Conservation (phyloP, 2,797 vertebrate genomes). For the Neosilurus mollespiculum region DNA sequence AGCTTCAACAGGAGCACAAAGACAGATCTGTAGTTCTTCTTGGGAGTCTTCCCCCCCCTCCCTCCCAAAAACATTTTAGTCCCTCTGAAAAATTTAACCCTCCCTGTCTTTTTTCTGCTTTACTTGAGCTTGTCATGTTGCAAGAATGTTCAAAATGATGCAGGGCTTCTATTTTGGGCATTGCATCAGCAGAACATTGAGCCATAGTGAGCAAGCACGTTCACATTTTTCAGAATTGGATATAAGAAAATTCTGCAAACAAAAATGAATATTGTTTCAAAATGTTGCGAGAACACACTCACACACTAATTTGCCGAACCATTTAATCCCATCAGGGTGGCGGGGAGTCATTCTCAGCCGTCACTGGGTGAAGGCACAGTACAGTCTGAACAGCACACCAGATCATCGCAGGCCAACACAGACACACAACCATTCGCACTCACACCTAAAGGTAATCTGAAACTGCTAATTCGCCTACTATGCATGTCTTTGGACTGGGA, state of each 20-base stretch:
- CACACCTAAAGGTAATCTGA: no score
- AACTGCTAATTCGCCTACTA: no score
- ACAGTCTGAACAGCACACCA: no score
- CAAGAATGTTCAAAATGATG: neutral
- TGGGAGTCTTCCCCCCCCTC: conserved; percentile 59
- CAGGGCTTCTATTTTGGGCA: neutral
- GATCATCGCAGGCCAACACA: no score
- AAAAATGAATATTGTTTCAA: neutral
- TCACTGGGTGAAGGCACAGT: no score
- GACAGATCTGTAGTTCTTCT: conserved; percentile 64
- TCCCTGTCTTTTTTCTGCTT: neutral
- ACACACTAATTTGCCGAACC: no score
- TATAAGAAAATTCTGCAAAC: neutral
- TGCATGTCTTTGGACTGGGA: no score
- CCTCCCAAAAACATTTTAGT: neutral
- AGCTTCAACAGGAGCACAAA: conserved; percentile 53
- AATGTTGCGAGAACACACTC: no score
- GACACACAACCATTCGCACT: no score
- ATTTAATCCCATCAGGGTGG: no score
- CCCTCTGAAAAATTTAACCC: neutral
- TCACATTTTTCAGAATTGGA: neutral
- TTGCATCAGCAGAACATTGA: neutral
- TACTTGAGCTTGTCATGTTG: neutral
- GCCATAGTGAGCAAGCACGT: neutral
- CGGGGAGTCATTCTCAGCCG: no score